These are phyloP conservation scores for Lepetodrilus schrolli DNA, from an alignment of 2,888 invertebrate genomes.

Conservation along the genomic window DNA sequence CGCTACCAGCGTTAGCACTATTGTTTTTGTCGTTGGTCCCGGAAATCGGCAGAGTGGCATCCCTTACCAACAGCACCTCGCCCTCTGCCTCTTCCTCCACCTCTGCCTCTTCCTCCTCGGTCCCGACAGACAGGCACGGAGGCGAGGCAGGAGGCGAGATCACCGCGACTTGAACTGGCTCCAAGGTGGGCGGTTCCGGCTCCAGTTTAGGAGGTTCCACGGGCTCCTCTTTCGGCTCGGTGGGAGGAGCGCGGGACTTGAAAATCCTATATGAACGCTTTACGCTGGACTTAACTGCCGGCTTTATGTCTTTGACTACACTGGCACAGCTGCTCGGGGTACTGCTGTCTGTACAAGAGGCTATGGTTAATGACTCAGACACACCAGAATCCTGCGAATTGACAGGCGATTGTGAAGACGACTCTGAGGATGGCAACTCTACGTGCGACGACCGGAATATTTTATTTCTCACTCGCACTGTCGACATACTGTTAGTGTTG, in stretches of 20 bases:
- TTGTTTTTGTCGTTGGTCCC: background rate
- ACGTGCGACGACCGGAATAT: conserved; percentile 6
- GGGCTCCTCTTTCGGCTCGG: conserved; percentile 15
- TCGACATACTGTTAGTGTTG: background rate
- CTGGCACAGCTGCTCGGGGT: background rate
- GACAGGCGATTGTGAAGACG: conserved; percentile 12
- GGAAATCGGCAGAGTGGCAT: background rate
- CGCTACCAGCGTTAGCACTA: background rate
- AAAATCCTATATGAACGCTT: conserved; percentile 42
- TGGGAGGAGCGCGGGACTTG: conserved; percentile 40
- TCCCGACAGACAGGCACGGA: background rate
- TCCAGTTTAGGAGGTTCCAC: conserved; percentile 10
- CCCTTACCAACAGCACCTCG: background rate
- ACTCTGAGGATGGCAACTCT: background rate
- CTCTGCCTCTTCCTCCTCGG: background rate
- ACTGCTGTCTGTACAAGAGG: background rate
- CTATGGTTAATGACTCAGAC: background rate
- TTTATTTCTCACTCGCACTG: conserved; percentile 20
- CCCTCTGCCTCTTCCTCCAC: background rate
- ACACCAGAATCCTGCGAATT: conserved; percentile 24
- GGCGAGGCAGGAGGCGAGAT: background rate
- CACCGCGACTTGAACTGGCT: background rate
- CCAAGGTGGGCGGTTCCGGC: background rate
- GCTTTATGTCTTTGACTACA: conserved; percentile 2
- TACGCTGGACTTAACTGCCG: background rate